Base-by-base conservation (phyloP, 2,113 vertebrate genomes). In the Bos javanicus region DNA sequence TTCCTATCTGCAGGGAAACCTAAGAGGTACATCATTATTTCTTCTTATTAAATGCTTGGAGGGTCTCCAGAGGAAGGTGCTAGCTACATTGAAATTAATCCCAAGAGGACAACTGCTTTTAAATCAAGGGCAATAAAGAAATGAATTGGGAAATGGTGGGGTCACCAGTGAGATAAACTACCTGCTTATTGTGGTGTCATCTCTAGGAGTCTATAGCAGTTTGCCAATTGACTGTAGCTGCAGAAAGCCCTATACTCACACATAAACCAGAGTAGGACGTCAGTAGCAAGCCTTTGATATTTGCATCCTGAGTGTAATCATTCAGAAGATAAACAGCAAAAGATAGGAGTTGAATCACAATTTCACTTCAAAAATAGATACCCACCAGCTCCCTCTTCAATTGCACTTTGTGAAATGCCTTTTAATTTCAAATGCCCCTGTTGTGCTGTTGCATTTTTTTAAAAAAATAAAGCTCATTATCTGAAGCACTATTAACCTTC, bases 381-480 rank as follows among this genome's bases (percentile, higher is more conserved):
- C 16, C 81, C 21, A 90, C 16, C 81, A 16, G 21, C 23, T 98
- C 90, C n/a, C 82, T 46, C 48, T 57, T 97, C 64, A 74, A 8
- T 1, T 12, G 6, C 15, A 90, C 74, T 95, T 87, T 94, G 56
- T n/a, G 0, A 91, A 98, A 97, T 78, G 30, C 10, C 52, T 52
- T 12, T 43, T 95, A 94, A 74, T 87, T 95, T 94, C 14, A 7
- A 52, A 82, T 33, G 0, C 48, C 87, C 54, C 71, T 93, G 60
- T 97, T 96, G 4, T 1, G 0, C 30, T 98, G 43, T 56, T 91
- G 9, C 83, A 46, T 95, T 96, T 84, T 96, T 90, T 81, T 43
- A 6, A 59, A 95, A 95, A 59, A 95, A 95, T 85, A 91, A 97
- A 93, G 13, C 12, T 96, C 83, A 81, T 98, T 98, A 76, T 81